Base-by-base conservation (phyloP, 2,113 vertebrate species). In the Scytalopus superciliaris region DNA sequence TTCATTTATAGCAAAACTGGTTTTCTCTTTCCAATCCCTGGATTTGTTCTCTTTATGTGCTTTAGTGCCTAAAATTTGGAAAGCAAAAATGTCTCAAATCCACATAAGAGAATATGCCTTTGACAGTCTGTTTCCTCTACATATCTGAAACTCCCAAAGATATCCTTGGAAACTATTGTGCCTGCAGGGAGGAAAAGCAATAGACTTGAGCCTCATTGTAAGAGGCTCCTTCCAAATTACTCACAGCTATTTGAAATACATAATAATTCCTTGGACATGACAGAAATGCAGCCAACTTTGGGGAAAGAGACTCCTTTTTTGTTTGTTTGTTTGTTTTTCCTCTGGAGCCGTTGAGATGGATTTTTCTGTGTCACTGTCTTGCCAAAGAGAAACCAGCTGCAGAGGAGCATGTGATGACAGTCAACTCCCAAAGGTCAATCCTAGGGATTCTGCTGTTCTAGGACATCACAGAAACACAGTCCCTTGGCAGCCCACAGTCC, bases 341-440 rank as follows among this genome's bases (percentile, higher is more conserved):
- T 70, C 60, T 94, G 37, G 33, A 74, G 53, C 35, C 56, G 37
- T 6, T 21, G 81, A 52, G 37, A n/a, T 76, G 67, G 53, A 82
- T 66, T 85, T 86, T 92, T 86, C 66, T 70, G 14, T 81, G 17
- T 84, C 39, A 9, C 22, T n/a, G 40, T 39, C 64, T 77, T 94
- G 76, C 83, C 60, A 93, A 88, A 93, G 40, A 89, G 90, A 90
- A 95, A 84, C 19, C 90, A 90, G 72, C 72, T 72, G 55, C 68
- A 84, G 90, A 74, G 77, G 28, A 94, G 35, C 55, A 78, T n/a
- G 55, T 81, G 87, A 72, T 44, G 72, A 52, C 72, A 89, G 75
- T 2, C 18, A 77, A n/a, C 45, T 52, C 1, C 0, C 76, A 90
- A 53, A 93, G 76, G 79, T 93, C 85, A 92, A 5, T 81, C 27